Conservation (phyloP, 2,888 invertebrate genomes). For the Drosophila emarginata region DNA sequence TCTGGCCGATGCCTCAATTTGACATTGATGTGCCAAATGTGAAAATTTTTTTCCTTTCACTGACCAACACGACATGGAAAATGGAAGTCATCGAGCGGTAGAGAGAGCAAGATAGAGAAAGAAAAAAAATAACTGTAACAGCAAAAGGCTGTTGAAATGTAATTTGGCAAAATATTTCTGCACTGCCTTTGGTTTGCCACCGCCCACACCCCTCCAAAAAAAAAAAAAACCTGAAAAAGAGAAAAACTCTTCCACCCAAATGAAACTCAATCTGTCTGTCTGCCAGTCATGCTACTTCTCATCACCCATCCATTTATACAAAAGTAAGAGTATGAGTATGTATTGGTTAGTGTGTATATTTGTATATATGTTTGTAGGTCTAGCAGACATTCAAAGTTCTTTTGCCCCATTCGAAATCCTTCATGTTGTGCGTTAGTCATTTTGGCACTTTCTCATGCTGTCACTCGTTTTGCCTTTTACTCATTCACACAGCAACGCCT, state of each 20-base stretch:
- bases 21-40: constrained; percentile 78
- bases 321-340: background rate
- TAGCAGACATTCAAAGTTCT: constrained; percentile 13
- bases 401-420: background rate
- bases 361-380: background rate
- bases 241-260: constrained; percentile 48
- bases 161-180: constrained; percentile 72
- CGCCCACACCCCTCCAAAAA: background rate
- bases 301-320: constrained; percentile 5
- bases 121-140: constrained; percentile 32
- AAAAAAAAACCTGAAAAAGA: background rate
- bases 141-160: constrained; percentile 75
- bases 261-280: constrained; percentile 78
- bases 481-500: constrained; percentile 60
- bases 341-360: background rate
- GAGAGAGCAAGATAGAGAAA: constrained; percentile 4
- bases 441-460: constrained; percentile 76
- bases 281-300: constrained; percentile 50
- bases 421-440: constrained; percentile 67
- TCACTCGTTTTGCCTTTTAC: constrained; percentile 49
- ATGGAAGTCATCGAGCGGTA: background rate
- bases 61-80: constrained; percentile 43
- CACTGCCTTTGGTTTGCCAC: constrained; percentile 51
- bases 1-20: constrained; percentile 73
- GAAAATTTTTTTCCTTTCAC: constrained; percentile 64